These are phyloP conservation scores for Phylloscopus trochiloides DNA, from an alignment of 2,113 vertebrate species.

Conservation along the genomic window DNA sequence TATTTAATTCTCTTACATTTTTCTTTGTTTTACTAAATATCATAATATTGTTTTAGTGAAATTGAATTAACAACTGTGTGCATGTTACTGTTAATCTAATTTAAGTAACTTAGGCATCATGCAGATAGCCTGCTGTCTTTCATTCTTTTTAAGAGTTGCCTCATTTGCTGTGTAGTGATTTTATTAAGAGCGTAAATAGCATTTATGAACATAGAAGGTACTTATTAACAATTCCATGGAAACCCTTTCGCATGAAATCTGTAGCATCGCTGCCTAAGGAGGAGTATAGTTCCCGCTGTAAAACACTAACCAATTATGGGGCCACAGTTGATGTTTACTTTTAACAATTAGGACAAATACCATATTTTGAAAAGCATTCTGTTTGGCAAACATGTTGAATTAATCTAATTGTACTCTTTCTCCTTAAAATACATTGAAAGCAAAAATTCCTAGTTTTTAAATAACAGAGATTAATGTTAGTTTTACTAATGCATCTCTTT, in stretches of 20 bases:
- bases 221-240: not conserved
- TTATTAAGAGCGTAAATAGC: not conserved
- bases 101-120: not conserved
- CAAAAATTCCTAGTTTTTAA: not conserved
- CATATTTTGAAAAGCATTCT: not conserved
- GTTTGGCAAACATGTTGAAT: not conserved
- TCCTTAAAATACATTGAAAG: not conserved
- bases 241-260: not conserved
- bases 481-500: slow-evolving; percentile 37
- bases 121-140: not conserved
- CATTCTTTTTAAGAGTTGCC: not conserved
- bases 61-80: not conserved
- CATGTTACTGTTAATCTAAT: not conserved
- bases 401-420: not conserved
- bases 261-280: not conserved
- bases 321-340: not conserved
- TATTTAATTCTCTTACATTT: not conserved
- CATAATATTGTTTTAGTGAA: not conserved
- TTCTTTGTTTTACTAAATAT: not conserved
- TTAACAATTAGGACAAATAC: not conserved
- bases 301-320: not conserved
- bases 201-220: not conserved
- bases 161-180: not conserved
- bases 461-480: slow-evolving; percentile 9
- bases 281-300: not conserved